Evolutionary conservation across 2,113 vertebrate genomes (phyloP).

Genomic region (Lagopus muta): DNA sequence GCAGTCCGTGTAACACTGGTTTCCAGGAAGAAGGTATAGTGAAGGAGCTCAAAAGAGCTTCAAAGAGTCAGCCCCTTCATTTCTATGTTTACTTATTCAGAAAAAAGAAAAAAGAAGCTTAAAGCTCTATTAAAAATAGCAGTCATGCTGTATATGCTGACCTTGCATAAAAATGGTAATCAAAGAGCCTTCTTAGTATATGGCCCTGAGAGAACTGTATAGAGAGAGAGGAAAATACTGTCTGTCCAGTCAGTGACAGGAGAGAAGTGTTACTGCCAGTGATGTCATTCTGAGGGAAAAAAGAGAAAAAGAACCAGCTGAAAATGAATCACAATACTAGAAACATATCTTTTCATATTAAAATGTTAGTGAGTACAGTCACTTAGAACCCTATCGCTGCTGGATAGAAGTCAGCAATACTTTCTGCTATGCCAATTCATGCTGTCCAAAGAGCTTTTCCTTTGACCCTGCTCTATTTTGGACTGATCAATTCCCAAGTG

Average conservation of each 20-base stretch:
- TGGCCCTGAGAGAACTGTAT: background rate
- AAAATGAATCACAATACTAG: background rate
- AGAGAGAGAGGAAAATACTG: background rate
- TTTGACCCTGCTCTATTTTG: background rate
- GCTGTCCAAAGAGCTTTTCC: background rate
- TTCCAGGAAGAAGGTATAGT: background rate
- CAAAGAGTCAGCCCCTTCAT: background rate
- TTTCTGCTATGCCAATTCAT: background rate
- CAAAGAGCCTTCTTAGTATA: slow-evolving; percentile 46
- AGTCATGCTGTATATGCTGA: slow-evolving; percentile 26
- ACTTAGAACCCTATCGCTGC: background rate
- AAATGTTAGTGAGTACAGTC: background rate
- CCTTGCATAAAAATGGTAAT: slow-evolving; percentile 33
- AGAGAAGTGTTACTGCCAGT: slow-evolving; percentile 1
- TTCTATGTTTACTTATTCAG: background rate
- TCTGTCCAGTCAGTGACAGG: slow-evolving; percentile 18
- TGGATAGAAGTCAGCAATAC: background rate
- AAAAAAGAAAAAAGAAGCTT: background rate
- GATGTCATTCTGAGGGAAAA: background rate
- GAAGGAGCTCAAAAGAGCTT: background rate
- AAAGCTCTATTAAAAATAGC: slow-evolving; percentile 21
- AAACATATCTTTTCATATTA: background rate
- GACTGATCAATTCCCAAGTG: background rate
- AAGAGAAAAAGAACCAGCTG: background rate
- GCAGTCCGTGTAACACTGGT: background rate